Evolutionary conservation across 2,113 vertebrate genomes (phyloP).

Genomic region (Astatoreochromis straeleni): DNA sequence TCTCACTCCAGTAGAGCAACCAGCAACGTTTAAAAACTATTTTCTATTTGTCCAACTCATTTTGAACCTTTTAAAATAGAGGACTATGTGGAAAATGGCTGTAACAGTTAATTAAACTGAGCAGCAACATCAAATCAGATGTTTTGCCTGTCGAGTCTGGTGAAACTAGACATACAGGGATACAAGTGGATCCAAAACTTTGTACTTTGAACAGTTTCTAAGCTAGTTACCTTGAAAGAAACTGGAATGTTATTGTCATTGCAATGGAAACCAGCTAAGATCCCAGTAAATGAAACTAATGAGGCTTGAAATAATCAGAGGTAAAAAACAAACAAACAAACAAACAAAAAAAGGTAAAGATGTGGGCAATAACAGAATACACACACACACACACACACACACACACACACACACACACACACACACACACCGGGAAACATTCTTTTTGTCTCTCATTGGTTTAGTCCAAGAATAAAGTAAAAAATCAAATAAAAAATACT

Average conservation of each 20-base stretch:
- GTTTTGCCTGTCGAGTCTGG: neutral
- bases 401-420: no score
- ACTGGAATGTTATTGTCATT: neutral
- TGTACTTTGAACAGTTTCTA: neutral
- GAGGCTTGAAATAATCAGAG: neutral
- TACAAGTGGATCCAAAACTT: neutral
- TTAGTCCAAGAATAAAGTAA: neutral
- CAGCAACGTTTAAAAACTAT: fast-evolving
- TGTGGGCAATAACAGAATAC: fast-evolving
- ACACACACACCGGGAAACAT: neutral
- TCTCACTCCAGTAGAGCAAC: fast-evolving
- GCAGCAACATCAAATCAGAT: neutral
- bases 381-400: no score
- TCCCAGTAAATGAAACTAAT: neutral
- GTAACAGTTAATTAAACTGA: neutral
- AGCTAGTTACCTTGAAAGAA: neutral
- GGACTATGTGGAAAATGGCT: neutral
- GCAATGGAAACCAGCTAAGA: neutral
- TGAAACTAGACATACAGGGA: neutral
- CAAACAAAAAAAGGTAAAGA: neutral
- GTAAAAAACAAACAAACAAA: neutral
- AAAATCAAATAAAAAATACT: neutral
- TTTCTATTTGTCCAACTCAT: neutral
- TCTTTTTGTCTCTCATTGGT: fast-evolving
- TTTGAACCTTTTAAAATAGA: neutral